Conservation (phyloP, 2,888 invertebrate species). For the Agonopterix arenella region DNA sequence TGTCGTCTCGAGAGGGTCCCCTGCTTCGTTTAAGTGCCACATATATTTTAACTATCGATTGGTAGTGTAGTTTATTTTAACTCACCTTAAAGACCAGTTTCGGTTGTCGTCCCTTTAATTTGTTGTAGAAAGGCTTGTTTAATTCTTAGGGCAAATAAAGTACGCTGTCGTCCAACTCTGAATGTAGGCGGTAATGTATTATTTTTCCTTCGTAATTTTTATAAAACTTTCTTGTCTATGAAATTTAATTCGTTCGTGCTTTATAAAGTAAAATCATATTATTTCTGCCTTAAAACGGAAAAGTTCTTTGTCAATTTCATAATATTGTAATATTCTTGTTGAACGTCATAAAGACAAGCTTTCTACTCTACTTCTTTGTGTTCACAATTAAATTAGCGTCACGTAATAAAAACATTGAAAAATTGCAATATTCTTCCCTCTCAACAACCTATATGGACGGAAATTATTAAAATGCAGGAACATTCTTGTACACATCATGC, state of each 20-base stretch:
- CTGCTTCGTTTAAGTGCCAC: conserved; percentile 36
- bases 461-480: not conserved
- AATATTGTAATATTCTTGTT: not conserved
- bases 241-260: not conserved
- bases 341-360: not conserved
- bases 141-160: no score
- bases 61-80: not conserved
- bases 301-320: conserved; percentile 42
- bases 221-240: not conserved
- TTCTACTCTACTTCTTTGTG: conserved; percentile 19
- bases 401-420: conserved; percentile 33
- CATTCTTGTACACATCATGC: no score
- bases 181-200: no score
- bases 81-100: no score
- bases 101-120: no score
- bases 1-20: conserved; percentile 23
- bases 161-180: no score
- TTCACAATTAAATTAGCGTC: conserved; percentile 30
- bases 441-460: conserved; percentile 7
- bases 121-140: no score
- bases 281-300: not conserved
- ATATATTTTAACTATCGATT: conserved; percentile 22
- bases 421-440: conserved; percentile 31
- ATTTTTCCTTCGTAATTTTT: no score
- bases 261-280: not conserved